Evolutionary conservation across 2,797 vertebrate genomes (phyloP).

Genomic region (Acridotheres tristis): DNA sequence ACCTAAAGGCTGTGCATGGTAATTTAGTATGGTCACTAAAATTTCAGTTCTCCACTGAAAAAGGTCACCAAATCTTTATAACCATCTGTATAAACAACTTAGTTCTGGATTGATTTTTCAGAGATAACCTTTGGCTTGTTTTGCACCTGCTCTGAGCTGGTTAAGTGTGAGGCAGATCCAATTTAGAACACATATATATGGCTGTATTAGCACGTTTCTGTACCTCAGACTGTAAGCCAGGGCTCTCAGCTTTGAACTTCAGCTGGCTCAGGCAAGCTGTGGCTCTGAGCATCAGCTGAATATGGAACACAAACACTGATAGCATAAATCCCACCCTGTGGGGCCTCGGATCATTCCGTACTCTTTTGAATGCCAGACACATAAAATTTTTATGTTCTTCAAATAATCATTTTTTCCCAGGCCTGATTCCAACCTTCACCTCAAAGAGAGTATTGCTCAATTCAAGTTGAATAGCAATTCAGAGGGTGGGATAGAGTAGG

Average conservation of each 20-base stretch:
- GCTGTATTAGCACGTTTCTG: neutral
- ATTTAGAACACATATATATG: rapidly evolving
- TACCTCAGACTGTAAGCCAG: neutral
- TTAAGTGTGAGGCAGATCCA: neutral
- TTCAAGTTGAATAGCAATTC: neutral
- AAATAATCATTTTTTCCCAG: neutral
- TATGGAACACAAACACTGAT: neutral
- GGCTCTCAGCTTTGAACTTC: neutral
- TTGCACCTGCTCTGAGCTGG: neutral
- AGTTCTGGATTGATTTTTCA: neutral
- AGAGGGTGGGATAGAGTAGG: neutral
- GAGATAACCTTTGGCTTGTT: neutral
- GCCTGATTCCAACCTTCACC: neutral
- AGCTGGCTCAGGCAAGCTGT: neutral
- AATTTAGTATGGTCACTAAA: neutral
- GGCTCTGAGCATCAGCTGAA: neutral
- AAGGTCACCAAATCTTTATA: neutral
- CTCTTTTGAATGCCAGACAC: conserved; percentile 13
- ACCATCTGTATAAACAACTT: neutral
- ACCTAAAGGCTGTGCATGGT: neutral
- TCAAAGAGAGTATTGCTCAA: neutral
- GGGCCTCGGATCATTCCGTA: neutral
- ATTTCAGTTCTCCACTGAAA: neutral
- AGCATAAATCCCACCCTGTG: neutral
- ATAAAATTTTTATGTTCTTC: neutral